phyloP scores from a whole-genome alignment of 2,797 vertebrate genomes.

The Sebastes cheni region DNA sequence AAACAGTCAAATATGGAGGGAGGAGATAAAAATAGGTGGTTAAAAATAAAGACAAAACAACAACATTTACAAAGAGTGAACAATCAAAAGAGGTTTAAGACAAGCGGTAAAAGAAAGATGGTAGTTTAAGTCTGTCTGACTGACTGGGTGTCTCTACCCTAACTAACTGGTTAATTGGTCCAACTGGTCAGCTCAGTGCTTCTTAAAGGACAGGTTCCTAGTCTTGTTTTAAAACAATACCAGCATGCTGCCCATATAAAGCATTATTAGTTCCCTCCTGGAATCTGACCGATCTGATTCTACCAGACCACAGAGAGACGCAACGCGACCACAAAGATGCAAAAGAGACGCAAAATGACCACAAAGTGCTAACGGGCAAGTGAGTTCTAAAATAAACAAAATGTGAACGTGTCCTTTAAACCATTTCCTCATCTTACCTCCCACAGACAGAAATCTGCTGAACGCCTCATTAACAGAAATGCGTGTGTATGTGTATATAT shows the following conservation, averaged over 20 bases:
- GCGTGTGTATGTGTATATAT: not conserved
- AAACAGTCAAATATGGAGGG: not conserved
- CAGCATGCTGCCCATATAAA: not conserved
- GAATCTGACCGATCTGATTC: too few relatives aligned
- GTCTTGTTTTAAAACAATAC: not conserved
- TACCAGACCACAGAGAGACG: too few relatives aligned
- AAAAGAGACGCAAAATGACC: not conserved
- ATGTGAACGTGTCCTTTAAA: too few relatives aligned
- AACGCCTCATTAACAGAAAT: too few relatives aligned
- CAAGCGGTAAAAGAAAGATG: not conserved
- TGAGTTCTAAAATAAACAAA: too few relatives aligned
- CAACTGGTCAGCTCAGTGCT: not conserved
- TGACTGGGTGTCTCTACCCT: too few relatives aligned
- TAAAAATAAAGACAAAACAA: constrained; percentile 50
- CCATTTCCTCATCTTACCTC: too few relatives aligned
- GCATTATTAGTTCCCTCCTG: too few relatives aligned
- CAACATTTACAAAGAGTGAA: not conserved
- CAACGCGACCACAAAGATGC: not conserved
- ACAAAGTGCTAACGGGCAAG: not conserved
- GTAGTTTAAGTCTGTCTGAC: too few relatives aligned
- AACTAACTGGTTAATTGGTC: not conserved
- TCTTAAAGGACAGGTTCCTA: not conserved
- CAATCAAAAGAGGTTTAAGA: not conserved
- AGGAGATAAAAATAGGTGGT: constrained; percentile 51
- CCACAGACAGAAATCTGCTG: too few relatives aligned